phyloP scores from a whole-genome alignment of 2,113 vertebrate genomes.

The Malurus elegans region DNA sequence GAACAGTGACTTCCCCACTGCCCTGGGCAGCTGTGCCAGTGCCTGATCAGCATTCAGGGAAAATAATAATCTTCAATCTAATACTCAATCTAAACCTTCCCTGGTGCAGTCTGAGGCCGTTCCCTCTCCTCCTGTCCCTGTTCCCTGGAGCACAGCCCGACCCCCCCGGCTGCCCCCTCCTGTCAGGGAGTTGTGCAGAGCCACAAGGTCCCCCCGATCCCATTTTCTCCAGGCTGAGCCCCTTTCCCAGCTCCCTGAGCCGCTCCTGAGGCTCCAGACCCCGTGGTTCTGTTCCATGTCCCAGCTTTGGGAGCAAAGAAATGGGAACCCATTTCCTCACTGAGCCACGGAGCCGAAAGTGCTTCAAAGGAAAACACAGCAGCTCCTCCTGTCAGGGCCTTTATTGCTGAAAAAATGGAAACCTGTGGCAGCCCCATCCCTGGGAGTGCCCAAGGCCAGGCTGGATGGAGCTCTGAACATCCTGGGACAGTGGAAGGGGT shows the following conservation, averaged over 20 bases:
- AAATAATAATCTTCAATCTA: background rate
- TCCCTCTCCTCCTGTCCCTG: background rate
- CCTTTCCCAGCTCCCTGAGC: background rate
- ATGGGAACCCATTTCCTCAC: background rate
- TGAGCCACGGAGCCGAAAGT: background rate
- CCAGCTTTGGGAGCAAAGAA: background rate
- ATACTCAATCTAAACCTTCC: background rate
- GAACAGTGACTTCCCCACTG: background rate
- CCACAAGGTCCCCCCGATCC: background rate
- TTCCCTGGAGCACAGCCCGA: background rate
- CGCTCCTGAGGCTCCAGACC: background rate
- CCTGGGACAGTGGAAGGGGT: background rate
- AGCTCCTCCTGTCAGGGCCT: rapidly evolving
- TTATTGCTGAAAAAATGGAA: background rate
- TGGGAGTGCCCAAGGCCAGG: background rate
- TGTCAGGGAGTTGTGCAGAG: background rate
- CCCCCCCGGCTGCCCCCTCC: rapidly evolving
- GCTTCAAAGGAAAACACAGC: background rate
- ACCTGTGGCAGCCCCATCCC: background rate
- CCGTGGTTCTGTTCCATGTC: background rate
- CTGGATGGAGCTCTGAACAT: background rate
- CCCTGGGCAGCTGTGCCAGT: background rate
- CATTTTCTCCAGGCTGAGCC: background rate
- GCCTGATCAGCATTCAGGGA: background rate
- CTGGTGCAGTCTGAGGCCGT: rapidly evolving